phyloP scores from a whole-genome alignment of 2,797 vertebrate species.

The Phoeniculus purpureus region DNA sequence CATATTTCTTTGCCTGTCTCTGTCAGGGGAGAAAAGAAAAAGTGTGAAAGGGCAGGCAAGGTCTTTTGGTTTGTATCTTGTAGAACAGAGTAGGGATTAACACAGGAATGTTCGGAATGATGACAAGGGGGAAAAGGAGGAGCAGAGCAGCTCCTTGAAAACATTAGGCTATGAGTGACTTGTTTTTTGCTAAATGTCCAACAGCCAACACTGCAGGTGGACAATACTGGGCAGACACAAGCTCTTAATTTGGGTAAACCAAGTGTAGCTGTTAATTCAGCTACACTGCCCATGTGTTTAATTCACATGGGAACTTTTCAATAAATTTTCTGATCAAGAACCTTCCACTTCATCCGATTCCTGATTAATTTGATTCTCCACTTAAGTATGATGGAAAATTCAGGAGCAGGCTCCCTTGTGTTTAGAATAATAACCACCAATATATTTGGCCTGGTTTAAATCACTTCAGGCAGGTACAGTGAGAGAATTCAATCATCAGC shows the following conservation, averaged over 20 bases:
- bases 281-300: neutral
- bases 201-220: neutral
- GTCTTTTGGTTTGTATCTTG: fast-evolving
- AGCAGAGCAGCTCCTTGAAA: neutral
- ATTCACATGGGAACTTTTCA: neutral
- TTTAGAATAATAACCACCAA: neutral
- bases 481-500: neutral
- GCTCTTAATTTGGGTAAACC: neutral
- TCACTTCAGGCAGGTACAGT: neutral
- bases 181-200: conserved; percentile 58
- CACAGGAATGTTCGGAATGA: neutral
- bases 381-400: neutral
- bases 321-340: conserved; percentile 11
- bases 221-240: no score
- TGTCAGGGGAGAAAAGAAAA: neutral
- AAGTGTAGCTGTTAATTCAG: neutral
- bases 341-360: conserved; percentile 17
- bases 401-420: neutral
- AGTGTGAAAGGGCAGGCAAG: neutral
- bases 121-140: neutral
- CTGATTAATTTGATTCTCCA: conserved; percentile 33
- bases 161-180: conserved; percentile 71
- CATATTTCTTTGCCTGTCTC: neutral
- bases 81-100: neutral
- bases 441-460: conserved; percentile 14